Conservation (phyloP, 2,113 vertebrate genomes). For the Hiodon alosoides region DNA sequence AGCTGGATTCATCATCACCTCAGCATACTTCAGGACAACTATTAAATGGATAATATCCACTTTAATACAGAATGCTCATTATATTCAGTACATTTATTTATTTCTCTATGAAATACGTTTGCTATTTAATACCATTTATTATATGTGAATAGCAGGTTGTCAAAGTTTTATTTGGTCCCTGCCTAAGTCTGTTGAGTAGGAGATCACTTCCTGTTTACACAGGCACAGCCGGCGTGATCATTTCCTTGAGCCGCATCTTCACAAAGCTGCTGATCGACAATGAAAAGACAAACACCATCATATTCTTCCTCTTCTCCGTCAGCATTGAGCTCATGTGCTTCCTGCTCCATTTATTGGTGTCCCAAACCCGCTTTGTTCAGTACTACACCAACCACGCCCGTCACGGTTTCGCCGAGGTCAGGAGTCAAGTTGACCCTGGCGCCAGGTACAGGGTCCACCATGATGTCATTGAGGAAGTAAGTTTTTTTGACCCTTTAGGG, state of each 20-base stretch:
- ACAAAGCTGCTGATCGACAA: slow-evolving; percentile 85
- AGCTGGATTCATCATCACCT: no score
- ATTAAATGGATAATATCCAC: no score
- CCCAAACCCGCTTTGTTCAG: slow-evolving; percentile 76
- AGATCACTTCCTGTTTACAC: slow-evolving; percentile 10
- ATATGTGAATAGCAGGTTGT: no score
- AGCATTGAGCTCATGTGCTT: slow-evolving; percentile 89
- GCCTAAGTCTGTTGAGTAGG: neutral
- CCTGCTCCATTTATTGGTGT: slow-evolving; percentile 83
- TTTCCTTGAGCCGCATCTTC: slow-evolving; percentile 90
- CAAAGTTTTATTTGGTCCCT: neutral
- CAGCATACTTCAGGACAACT: no score
- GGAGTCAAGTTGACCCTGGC: slow-evolving; percentile 41
- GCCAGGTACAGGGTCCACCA: slow-evolving; percentile 81
- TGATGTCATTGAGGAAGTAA: slow-evolving; percentile 79
- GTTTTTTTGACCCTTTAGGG: slow-evolving; percentile 39
- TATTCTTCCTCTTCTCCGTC: slow-evolving; percentile 92
- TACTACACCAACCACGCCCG: slow-evolving; percentile 71
- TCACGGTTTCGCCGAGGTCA: slow-evolving; percentile 40
- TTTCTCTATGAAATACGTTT: no score
- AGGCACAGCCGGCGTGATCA: slow-evolving; percentile 92
- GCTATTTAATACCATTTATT: no score
- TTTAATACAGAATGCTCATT: no score
- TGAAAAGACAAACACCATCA: slow-evolving; percentile 85
- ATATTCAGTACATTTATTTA: no score